These are phyloP conservation scores for Phalloptychus januarius DNA, from an alignment of 2,797 vertebrate species.

Conservation along the genomic window DNA sequence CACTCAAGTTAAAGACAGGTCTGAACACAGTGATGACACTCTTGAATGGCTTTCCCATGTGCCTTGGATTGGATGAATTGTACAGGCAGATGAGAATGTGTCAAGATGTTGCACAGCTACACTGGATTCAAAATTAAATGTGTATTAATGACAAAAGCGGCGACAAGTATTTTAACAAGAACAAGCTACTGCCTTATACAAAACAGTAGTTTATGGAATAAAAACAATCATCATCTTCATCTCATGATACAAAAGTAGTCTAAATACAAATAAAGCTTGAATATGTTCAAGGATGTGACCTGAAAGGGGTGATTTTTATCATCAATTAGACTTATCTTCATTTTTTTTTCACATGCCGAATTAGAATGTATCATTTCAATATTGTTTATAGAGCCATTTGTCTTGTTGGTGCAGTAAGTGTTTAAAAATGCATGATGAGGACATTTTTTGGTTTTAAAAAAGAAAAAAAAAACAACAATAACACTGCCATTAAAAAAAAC, in stretches of 20 bases:
- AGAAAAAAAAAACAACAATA: slow-evolving; percentile 45
- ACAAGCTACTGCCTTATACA: slow-evolving; percentile 65
- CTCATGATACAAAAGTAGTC: slow-evolving; percentile 39
- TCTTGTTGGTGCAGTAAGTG: slow-evolving; percentile 79
- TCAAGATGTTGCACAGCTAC: slow-evolving; percentile 67
- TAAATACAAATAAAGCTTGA: slow-evolving; percentile 35
- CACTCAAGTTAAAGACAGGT: slow-evolving; percentile 65
- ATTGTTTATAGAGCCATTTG: slow-evolving; percentile 87
- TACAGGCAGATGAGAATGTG: slow-evolving; percentile 74
- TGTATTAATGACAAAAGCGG: slow-evolving; percentile 44
- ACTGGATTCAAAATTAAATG: slow-evolving; percentile 54
- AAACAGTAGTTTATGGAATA: slow-evolving; percentile 58
- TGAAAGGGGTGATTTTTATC: slow-evolving; percentile 32
- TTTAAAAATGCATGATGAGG: slow-evolving; percentile 86
- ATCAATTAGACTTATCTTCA: slow-evolving; percentile 60
- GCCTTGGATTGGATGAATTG: slow-evolving; percentile 76
- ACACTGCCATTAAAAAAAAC: slow-evolving; percentile 64
- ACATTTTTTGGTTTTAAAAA: slow-evolving; percentile 49
- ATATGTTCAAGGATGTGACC: slow-evolving; percentile 37
- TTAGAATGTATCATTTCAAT: slow-evolving; percentile 82
- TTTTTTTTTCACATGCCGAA: slow-evolving; percentile 74
- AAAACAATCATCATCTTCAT: slow-evolving; percentile 45
- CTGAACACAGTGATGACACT: slow-evolving; percentile 72
- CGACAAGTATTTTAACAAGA: slow-evolving; percentile 63
- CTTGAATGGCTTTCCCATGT: slow-evolving; percentile 80